A percentile compares a stretch with the other conserved stretches of the same genome.
phyloP scores from a whole-genome alignment of 2,888 invertebrate genomes.

The Chloroclysta siterata region DNA sequence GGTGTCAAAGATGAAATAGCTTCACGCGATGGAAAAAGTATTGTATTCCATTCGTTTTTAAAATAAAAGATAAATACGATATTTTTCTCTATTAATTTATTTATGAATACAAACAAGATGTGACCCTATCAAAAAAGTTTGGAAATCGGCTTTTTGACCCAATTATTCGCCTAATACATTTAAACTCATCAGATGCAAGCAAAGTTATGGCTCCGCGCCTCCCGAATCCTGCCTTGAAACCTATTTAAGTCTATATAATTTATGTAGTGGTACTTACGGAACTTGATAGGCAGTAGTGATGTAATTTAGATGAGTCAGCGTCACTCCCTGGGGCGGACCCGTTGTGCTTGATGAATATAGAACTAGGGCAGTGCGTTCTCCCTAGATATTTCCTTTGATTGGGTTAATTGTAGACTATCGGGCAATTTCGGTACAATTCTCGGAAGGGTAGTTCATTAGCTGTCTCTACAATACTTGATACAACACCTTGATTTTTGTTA shows the following conservation, averaged over 20 bases:
- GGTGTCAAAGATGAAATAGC: too few species aligned
- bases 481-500: too few species aligned
- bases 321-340: conserved; percentile 56
- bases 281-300: conserved; percentile 50
- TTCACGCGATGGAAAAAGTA: too few species aligned
- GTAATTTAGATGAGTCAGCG: conserved; percentile 55
- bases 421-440: conserved; percentile 20
- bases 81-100: too few species aligned
- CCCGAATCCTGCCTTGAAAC: conserved; percentile 51
- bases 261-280: conserved; percentile 48
- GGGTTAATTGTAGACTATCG: conserved; percentile 21
- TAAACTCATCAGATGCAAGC: not conserved
- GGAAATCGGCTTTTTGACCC: too few species aligned
- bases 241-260: conserved; percentile 9
- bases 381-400: conserved; percentile 37
- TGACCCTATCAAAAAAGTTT: too few species aligned
- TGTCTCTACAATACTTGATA: not conserved
- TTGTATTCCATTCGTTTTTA: too few species aligned
- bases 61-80: too few species aligned
- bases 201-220: not conserved
- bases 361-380: conserved; percentile 48
- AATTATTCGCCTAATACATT: not conserved
- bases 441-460: conserved; percentile 8
- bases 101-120: too few species aligned
- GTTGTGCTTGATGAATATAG: conserved; percentile 62